These are phyloP conservation scores for Oscheius sp. DNA, from an alignment of 1,140 invertebrate species.

Conservation along the genomic window DNA sequence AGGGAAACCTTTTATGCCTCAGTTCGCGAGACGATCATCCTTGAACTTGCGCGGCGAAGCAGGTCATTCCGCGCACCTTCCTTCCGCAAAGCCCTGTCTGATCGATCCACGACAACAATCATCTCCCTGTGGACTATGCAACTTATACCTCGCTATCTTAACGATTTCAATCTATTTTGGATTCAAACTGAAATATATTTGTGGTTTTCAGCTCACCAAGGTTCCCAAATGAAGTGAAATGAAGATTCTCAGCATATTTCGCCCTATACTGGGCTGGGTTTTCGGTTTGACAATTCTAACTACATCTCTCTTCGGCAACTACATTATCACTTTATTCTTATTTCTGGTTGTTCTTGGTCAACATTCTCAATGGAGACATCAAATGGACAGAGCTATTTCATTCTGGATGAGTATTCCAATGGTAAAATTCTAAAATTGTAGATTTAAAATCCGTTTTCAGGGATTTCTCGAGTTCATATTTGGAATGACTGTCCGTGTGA, in stretches of 20 bases:
- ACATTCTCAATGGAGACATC: constrained; percentile 32
- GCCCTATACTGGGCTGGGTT: constrained; percentile 36
- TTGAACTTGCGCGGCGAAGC: constrained; percentile 3
- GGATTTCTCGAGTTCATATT: constrained; percentile 70
- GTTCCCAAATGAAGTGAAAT: neutral
- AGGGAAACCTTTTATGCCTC: too few species aligned
- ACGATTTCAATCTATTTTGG: too few species aligned
- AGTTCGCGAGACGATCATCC: too few species aligned
- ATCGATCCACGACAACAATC: neutral
- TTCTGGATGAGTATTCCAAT: constrained; percentile 48
- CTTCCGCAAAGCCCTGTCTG: neutral
- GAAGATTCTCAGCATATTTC: constrained; percentile 20
- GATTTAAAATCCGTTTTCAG: constrained; percentile 36
- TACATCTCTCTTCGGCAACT: constrained; percentile 42
- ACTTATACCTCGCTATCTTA: too few species aligned
- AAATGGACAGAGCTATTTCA: constrained; percentile 43
- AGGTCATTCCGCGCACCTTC: neutral
- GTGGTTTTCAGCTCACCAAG: too few species aligned
- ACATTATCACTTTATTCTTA: constrained; percentile 44
- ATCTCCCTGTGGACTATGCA: too few species aligned
- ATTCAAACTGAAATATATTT: neutral
- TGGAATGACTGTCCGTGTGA: constrained; percentile 72
- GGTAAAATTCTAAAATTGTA: constrained; percentile 8
- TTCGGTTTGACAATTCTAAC: constrained; percentile 40
- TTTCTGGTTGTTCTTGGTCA: constrained; percentile 28